phyloP scores from a whole-genome alignment of 2,797 vertebrate species.

The Ctenosaura bakeri region DNA sequence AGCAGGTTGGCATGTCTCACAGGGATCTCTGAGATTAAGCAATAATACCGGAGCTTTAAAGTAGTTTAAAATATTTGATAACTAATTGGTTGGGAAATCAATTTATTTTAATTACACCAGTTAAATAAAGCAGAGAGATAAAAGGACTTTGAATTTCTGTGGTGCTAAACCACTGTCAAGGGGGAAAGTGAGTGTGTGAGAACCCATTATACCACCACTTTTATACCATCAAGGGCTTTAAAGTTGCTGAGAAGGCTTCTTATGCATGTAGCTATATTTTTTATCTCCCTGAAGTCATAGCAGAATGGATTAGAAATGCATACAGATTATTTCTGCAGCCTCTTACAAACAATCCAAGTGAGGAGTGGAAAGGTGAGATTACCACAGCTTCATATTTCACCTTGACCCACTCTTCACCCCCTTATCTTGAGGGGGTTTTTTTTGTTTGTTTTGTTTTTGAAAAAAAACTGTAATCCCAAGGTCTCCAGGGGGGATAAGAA shows the following conservation, averaged over 20 bases:
- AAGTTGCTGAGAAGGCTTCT: constrained; percentile 61
- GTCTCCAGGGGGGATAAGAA: background rate
- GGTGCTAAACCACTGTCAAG: constrained; percentile 65
- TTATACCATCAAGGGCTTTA: constrained; percentile 62
- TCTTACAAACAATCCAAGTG: constrained; percentile 60
- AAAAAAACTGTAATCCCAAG: background rate
- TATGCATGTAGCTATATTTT: constrained; percentile 60
- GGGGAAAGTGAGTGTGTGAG: constrained; percentile 52
- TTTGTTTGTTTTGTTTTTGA: too few species aligned
- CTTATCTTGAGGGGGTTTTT: background rate
- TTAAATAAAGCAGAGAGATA: constrained; percentile 64
- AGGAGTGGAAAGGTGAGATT: constrained; percentile 32
- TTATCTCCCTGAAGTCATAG: constrained; percentile 52
- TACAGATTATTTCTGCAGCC: constrained; percentile 52
- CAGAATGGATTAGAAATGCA: constrained; percentile 58
- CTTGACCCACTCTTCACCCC: constrained; percentile 21
- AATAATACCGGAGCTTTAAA: constrained; percentile 65
- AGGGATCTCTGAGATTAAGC: constrained; percentile 59
- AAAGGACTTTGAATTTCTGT: constrained; percentile 63
- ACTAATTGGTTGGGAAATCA: constrained; percentile 72
- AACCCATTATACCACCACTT: constrained; percentile 66
- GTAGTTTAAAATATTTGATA: constrained; percentile 75
- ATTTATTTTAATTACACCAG: constrained; percentile 70
- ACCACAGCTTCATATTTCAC: constrained; percentile 44
- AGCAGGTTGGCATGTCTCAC: constrained; percentile 47